These are phyloP conservation scores for Ptychobarbus kaznakovi DNA, from an alignment of 2,797 vertebrate species.

Conservation along the genomic window DNA sequence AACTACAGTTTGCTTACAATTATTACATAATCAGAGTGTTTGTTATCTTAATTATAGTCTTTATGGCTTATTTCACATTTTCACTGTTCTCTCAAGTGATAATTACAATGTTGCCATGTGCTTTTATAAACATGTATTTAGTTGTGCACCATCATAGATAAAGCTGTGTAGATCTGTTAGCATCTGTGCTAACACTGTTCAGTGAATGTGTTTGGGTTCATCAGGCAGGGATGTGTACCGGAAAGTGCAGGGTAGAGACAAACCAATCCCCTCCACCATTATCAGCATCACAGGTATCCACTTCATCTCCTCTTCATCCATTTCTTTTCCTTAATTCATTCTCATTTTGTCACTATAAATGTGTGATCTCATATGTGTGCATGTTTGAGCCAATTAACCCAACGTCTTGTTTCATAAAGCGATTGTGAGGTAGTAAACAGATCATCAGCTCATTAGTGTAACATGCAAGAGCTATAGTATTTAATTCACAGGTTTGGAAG, in stretches of 20 bases:
- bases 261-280: slow-evolving; percentile 78
- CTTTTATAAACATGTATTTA: background rate
- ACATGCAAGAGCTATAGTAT: background rate
- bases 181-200: slow-evolving; percentile 23
- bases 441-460: background rate
- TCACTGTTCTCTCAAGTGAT: slow-evolving; percentile 18
- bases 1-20: background rate
- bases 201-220: slow-evolving; percentile 69
- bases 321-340: background rate
- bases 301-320: background rate
- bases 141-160: background rate
- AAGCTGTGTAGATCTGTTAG: background rate
- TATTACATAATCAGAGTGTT: background rate
- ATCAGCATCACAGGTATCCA: slow-evolving; percentile 87
- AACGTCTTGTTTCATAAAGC: background rate
- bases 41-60: background rate
- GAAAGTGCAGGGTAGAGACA: slow-evolving; percentile 91
- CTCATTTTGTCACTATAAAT: background rate
- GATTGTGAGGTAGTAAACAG: background rate
- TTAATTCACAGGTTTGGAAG: background rate
- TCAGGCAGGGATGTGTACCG: slow-evolving; percentile 90
- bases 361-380: background rate
- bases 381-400: background rate
- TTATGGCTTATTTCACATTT: background rate
- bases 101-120: background rate